Evolutionary conservation across 2,888 invertebrate species (phyloP).

Genomic region (Coelogynopora nodosa): DNA sequence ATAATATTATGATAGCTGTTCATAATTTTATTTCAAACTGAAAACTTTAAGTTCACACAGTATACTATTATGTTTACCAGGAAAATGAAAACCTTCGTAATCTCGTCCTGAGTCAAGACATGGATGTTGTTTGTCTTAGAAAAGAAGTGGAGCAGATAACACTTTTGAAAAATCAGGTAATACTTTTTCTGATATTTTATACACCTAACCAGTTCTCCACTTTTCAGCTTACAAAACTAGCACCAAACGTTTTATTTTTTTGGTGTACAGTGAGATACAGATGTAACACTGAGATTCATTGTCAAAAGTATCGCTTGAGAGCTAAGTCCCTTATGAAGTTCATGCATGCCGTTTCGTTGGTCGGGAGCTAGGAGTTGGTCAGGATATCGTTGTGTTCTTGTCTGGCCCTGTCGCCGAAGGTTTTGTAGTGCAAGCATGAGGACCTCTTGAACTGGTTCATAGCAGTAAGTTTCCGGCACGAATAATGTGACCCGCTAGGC

Average conservation of each 20-base stretch:
- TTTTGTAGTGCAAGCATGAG: not conserved
- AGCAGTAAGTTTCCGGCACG: constrained; percentile 1
- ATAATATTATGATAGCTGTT: too few species aligned
- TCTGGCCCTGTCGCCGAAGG: not conserved
- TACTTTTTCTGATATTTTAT: too few species aligned
- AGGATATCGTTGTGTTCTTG: not conserved
- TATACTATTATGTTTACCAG: too few species aligned
- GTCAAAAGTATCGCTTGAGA: not conserved
- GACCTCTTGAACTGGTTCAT: constrained; percentile 15
- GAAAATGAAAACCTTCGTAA: not conserved
- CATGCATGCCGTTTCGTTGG: not conserved
- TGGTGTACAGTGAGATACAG: too few species aligned
- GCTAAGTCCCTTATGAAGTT: not conserved
- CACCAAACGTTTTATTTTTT: too few species aligned
- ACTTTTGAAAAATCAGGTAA: not conserved
- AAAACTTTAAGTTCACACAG: too few species aligned
- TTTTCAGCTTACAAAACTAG: too few species aligned
- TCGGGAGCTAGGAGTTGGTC: not conserved
- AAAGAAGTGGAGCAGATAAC: not conserved
- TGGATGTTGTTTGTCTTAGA: not conserved
- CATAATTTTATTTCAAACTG: too few species aligned
- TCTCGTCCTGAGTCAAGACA: not conserved
- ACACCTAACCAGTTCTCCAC: too few species aligned
- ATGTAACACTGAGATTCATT: not conserved
- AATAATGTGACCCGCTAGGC: too few species aligned